Evolutionary conservation across 2,113 vertebrate genomes (phyloP).

Genomic region (Campylomormyrus tamandua): DNA sequence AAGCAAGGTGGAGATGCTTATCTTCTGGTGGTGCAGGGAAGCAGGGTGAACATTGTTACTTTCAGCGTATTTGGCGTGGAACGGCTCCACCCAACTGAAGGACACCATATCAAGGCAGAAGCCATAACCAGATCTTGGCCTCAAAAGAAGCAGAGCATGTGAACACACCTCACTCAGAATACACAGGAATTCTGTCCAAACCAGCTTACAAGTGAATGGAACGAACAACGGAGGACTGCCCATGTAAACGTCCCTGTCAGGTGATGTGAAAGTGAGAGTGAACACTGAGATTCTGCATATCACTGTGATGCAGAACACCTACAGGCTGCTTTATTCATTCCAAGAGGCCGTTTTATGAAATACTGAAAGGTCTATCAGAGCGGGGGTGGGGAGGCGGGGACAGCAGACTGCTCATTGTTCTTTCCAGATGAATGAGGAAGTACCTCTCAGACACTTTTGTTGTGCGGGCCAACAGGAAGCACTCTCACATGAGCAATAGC

Average conservation of each 20-base stretch:
- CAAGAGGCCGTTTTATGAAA: background rate
- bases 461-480: background rate
- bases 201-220: background rate
- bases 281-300: background rate
- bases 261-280: background rate
- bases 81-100: background rate
- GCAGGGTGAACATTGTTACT: background rate
- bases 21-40: background rate
- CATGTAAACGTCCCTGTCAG: background rate
- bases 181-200: background rate
- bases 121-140: background rate
- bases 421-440: background rate
- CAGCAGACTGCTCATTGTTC: background rate
- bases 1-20: background rate
- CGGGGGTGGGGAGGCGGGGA: background rate
- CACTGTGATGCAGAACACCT: background rate
- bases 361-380: background rate
- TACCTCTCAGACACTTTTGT: background rate
- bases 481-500: background rate
- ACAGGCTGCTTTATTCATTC: background rate
- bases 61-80: background rate
- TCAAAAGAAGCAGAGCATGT: background rate
- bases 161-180: background rate
- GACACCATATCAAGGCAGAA: background rate
- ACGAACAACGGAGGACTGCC: background rate